A percentile compares a stretch with the other conserved stretches of the same genome.
Conservation (phyloP, 2,113 vertebrate genomes). For the Clarias gariepinus region DNA sequence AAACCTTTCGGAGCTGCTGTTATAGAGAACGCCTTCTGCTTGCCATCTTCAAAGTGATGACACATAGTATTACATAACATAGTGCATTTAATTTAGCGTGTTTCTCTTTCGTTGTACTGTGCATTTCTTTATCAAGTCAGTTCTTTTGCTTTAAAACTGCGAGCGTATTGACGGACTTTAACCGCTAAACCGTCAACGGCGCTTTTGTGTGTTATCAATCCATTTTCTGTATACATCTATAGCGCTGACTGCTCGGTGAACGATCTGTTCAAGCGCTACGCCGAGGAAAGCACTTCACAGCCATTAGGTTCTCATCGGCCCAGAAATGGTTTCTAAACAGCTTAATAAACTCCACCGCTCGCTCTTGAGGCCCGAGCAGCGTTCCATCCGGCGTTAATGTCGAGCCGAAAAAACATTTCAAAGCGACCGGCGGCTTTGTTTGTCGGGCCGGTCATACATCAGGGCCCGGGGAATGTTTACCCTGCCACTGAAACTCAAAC, state of each 20-base stretch:
- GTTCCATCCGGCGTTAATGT: slow-evolving; percentile 43
- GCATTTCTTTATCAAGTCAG: background rate
- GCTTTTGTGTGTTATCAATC: background rate
- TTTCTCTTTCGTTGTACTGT: background rate
- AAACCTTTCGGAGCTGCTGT: background rate
- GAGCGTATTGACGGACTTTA: background rate
- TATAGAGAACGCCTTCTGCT: background rate
- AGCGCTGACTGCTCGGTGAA: background rate
- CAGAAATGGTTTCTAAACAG: slow-evolving; percentile 52
- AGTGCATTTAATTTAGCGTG: too few species aligned
- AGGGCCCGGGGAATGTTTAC: slow-evolving; percentile 56
- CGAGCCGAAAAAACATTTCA: slow-evolving; percentile 51
- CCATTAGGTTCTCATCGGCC: slow-evolving; percentile 48
- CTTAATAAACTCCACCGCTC: slow-evolving; percentile 50
- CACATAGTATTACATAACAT: too few species aligned
- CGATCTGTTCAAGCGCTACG: slow-evolving; percentile 32
- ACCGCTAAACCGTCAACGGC: background rate
- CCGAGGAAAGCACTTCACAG: slow-evolving; percentile 41
- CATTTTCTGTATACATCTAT: background rate
- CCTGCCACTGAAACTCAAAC: slow-evolving; percentile 68
- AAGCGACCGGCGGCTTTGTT: slow-evolving; percentile 48
- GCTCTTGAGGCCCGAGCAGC: slow-evolving; percentile 39
- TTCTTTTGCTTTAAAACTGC: background rate
- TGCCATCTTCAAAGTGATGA: too few species aligned
- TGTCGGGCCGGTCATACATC: slow-evolving; percentile 49